Conservation (phyloP, 2,797 vertebrate species). For the Enteromius anoplus region DNA sequence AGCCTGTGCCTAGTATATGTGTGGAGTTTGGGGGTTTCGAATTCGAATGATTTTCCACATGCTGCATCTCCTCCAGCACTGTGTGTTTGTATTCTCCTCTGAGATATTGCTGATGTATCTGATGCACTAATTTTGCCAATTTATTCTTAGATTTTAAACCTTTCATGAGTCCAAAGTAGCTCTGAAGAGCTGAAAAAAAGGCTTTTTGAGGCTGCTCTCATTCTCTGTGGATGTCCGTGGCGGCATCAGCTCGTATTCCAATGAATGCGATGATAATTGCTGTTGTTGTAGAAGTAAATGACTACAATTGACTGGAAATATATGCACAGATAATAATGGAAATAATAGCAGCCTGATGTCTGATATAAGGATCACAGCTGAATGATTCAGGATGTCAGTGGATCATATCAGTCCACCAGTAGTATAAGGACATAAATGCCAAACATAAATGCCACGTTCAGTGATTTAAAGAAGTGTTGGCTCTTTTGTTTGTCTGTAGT, state of each 20-base stretch:
- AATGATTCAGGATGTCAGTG: constrained; percentile 2
- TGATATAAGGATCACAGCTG: background rate
- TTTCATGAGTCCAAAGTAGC: constrained; percentile 3
- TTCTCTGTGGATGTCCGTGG: background rate
- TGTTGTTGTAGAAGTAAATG: background rate
- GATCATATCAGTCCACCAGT: background rate
- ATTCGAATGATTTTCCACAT: constrained; percentile 1
- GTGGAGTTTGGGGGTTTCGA: background rate
- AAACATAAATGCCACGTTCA: constrained; percentile 11
- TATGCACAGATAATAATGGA: too few species aligned
- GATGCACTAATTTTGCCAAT: constrained; percentile 7
- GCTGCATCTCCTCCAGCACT: background rate
- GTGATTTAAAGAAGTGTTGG: background rate
- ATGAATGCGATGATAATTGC: constrained; percentile 4
- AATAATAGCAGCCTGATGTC: background rate
- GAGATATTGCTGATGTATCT: constrained; percentile 3
- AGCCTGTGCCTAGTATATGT: background rate
- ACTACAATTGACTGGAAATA: background rate
- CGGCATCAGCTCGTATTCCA: background rate
- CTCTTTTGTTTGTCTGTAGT: background rate
- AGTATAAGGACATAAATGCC: constrained; percentile 10
- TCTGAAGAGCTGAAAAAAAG: background rate
- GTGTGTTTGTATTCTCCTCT: constrained; percentile 22
- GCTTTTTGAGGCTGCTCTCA: background rate
- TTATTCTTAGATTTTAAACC: constrained; percentile 5